Evolutionary conservation across 2,113 vertebrate species (phyloP).

Genomic region (Anolis sagrei): DNA sequence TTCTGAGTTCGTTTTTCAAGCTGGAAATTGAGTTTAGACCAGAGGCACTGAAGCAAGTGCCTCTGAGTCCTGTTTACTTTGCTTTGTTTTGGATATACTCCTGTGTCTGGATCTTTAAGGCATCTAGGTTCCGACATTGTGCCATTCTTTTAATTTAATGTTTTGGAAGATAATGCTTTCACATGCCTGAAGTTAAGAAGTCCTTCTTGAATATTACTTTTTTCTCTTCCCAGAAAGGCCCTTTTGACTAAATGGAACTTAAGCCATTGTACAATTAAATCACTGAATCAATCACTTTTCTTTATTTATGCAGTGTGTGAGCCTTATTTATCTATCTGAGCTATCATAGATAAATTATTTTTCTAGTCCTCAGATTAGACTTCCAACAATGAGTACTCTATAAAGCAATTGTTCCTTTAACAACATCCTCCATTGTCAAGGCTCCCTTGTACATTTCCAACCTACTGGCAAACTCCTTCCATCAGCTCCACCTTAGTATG

Average conservation of each 20-base stretch:
- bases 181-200: not conserved
- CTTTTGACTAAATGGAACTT: not conserved
- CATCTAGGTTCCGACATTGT: no score
- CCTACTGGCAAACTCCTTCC: not conserved
- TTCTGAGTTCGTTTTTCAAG: no score
- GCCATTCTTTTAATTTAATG: no score
- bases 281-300: not conserved
- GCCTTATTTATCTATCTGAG: not conserved
- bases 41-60: no score
- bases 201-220: not conserved
- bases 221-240: not conserved
- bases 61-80: no score
- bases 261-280: rapidly evolving
- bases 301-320: not conserved
- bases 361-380: not conserved
- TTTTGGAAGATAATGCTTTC: not conserved
- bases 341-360: constrained; percentile 6
- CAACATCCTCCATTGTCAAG: not conserved
- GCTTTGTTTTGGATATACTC: no score
- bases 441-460: not conserved
- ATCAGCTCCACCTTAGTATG: not conserved
- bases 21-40: no score
- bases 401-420: constrained; percentile 15
- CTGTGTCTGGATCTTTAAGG: no score
- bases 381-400: not conserved